Evolutionary conservation across 2,797 vertebrate genomes (phyloP).

Genomic region (Hoplostethus atlanticus): DNA sequence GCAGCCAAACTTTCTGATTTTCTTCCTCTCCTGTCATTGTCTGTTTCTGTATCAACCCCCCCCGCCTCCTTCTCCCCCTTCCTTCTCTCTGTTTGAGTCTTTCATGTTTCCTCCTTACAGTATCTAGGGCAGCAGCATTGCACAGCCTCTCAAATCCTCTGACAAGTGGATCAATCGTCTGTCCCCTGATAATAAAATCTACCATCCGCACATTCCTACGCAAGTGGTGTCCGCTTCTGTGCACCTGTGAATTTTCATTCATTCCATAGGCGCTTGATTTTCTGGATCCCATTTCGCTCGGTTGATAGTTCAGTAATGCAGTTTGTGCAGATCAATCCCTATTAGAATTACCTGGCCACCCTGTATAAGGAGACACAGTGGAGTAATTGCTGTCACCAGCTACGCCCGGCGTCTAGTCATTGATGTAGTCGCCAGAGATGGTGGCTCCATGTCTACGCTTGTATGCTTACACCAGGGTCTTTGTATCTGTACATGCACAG

Average conservation of each 20-base stretch:
- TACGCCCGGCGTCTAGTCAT: constrained; percentile 15
- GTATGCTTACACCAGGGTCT: not conserved
- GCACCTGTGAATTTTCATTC: constrained; percentile 35
- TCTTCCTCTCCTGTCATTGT: constrained; percentile 52
- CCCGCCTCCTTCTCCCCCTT: constrained; percentile 29
- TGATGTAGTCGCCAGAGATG: not conserved
- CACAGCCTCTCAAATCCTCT: constrained; percentile 69
- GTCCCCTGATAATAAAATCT: constrained; percentile 72
- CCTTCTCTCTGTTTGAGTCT: constrained; percentile 32
- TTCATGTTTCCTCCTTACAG: constrained; percentile 43
- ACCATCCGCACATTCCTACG: constrained; percentile 61
- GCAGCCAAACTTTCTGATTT: constrained; percentile 53
- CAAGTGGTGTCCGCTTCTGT: constrained; percentile 30
- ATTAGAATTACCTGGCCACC: constrained; percentile 84
- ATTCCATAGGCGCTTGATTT: constrained; percentile 28
- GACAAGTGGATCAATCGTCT: constrained; percentile 77
- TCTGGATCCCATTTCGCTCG: constrained; percentile 46
- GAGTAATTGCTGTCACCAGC: constrained; percentile 83
- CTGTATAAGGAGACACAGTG: constrained; percentile 72
- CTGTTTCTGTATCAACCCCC: constrained; percentile 5
- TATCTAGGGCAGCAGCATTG: constrained; percentile 71
- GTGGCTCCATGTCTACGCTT: constrained; percentile 10
- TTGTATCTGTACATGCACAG: not conserved
- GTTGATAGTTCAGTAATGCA: constrained; percentile 80
- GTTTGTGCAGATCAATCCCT: constrained; percentile 81